phyloP scores from a whole-genome alignment of 2,888 invertebrate genomes.

The Toxonevra muliebris region DNA sequence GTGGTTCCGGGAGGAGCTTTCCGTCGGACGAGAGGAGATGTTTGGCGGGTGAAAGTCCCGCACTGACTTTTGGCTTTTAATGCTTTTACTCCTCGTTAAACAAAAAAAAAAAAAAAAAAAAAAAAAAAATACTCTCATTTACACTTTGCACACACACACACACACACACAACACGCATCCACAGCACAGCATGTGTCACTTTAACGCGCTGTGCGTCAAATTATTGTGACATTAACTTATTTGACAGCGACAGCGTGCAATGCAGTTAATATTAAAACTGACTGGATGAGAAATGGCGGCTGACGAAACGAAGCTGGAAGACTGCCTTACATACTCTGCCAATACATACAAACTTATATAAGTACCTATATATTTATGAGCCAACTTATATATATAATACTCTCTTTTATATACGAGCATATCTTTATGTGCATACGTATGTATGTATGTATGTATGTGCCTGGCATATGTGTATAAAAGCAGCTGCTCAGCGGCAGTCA shows the following conservation, averaged over 20 bases:
- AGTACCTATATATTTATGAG: too few relatives aligned
- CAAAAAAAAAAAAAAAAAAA: too few relatives aligned
- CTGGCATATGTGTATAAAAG: neutral
- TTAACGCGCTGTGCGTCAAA: conserved; percentile 50
- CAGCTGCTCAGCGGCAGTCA: too few relatives aligned
- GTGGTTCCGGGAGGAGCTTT: too few relatives aligned
- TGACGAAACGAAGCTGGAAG: neutral
- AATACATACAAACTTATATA: too few relatives aligned
- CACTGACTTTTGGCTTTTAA: too few relatives aligned
- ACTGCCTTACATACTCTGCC: too few relatives aligned
- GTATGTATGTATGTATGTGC: conserved; percentile 2
- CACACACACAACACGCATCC: neutral
- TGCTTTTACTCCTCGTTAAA: too few relatives aligned
- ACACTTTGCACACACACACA: neutral
- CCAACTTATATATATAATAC: too few relatives aligned
- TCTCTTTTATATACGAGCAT: neutral
- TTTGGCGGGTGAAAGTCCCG: too few relatives aligned
- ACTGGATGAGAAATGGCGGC: neutral
- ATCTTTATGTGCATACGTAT: conserved; percentile 1
- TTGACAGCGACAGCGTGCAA: conserved; percentile 53
- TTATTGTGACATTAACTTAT: conserved; percentile 61
- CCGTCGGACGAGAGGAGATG: too few relatives aligned
- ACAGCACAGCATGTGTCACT: conserved; percentile 39
- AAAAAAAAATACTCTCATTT: too few relatives aligned
- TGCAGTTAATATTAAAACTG: conserved; percentile 13